A percentile compares a stretch with the other conserved stretches of the same genome.
These are phyloP conservation scores for Pelobates cultripes DNA, from an alignment of 2,797 vertebrate genomes.

Conservation along the genomic window DNA sequence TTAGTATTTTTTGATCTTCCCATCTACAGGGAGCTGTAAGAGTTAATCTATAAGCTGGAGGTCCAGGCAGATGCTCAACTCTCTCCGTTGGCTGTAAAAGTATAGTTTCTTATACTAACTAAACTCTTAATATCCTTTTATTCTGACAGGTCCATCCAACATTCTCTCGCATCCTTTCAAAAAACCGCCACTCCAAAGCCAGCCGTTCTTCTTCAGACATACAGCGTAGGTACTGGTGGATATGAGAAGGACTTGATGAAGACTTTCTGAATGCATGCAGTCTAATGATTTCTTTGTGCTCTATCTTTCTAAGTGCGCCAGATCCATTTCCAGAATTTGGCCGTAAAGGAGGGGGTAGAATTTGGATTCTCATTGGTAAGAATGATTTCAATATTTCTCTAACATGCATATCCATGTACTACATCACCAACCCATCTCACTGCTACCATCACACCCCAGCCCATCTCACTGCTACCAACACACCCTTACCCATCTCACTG, in stretches of 20 bases:
- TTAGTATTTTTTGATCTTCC: too few relatives aligned
- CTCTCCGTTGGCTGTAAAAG: too few relatives aligned
- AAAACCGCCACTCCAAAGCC: slow-evolving; percentile 78
- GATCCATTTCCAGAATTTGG: slow-evolving; percentile 18
- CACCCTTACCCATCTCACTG: too few relatives aligned
- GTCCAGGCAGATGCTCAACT: too few relatives aligned
- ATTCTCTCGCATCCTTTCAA: slow-evolving; percentile 82
- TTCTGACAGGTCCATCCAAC: slow-evolving; percentile 65
- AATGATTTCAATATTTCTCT: neutral
- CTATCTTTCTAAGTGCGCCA: slow-evolving; percentile 23
- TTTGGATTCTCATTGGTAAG: slow-evolving; percentile 27
- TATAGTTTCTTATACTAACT: too few relatives aligned
- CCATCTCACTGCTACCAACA: too few relatives aligned
- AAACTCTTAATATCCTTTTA: neutral
- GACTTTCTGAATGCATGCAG: neutral
- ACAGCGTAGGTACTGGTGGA: slow-evolving; percentile 69
- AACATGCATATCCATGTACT: too few relatives aligned
- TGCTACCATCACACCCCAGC: too few relatives aligned
- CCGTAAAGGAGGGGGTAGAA: slow-evolving; percentile 3
- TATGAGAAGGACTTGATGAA: neutral
- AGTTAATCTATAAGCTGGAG: too few relatives aligned
- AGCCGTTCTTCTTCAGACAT: slow-evolving; percentile 77
- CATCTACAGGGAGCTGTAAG: too few relatives aligned
- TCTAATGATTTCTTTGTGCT: neutral
- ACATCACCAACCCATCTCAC: too few relatives aligned